A percentile compares a stretch with the other conserved stretches of the same genome.
Evolutionary conservation across 2,888 invertebrate genomes (phyloP).

Genomic region (Hybos culiciformis): DNA sequence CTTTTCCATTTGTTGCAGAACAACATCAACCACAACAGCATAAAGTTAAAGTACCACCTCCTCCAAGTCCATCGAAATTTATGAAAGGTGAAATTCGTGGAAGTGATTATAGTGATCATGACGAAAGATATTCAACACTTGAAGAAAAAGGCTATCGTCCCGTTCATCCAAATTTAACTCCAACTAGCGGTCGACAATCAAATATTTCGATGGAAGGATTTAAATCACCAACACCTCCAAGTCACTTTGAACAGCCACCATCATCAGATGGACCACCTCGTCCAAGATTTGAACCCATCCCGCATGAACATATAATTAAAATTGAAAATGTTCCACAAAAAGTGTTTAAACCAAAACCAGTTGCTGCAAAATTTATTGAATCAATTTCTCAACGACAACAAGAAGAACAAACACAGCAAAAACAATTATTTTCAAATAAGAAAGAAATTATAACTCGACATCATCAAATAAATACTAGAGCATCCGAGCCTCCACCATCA

Average conservation of each 20-base stretch:
- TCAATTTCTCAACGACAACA: background rate
- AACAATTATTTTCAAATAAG: no score
- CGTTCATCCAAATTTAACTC: constrained; percentile 43
- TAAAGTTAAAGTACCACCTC: constrained; percentile 35
- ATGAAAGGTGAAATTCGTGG: constrained; percentile 49
- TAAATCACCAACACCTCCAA: constrained; percentile 43
- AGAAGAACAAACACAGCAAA: no score
- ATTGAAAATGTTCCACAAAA: constrained; percentile 22
- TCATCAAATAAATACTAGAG: constrained; percentile 4
- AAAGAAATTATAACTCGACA: no score
- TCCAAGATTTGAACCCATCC: constrained; percentile 46
- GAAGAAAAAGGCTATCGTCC: constrained; percentile 44
- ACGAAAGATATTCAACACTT: constrained; percentile 42
- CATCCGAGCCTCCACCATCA: constrained; percentile 12
- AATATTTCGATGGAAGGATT: constrained; percentile 35
- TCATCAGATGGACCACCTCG: constrained; percentile 34
- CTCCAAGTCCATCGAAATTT: constrained; percentile 51
- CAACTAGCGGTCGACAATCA: constrained; percentile 35
- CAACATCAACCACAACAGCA: constrained; percentile 14
- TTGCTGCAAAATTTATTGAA: constrained; percentile 35
- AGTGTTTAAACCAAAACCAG: constrained; percentile 41
- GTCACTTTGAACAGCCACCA: constrained; percentile 42
- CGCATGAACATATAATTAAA: constrained; percentile 28
- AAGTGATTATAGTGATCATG: constrained; percentile 59
- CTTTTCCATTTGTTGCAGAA: constrained; percentile 36